Evolutionary conservation across 1,140 invertebrate species (phyloP).

Genomic region (Arion vulgaris): DNA sequence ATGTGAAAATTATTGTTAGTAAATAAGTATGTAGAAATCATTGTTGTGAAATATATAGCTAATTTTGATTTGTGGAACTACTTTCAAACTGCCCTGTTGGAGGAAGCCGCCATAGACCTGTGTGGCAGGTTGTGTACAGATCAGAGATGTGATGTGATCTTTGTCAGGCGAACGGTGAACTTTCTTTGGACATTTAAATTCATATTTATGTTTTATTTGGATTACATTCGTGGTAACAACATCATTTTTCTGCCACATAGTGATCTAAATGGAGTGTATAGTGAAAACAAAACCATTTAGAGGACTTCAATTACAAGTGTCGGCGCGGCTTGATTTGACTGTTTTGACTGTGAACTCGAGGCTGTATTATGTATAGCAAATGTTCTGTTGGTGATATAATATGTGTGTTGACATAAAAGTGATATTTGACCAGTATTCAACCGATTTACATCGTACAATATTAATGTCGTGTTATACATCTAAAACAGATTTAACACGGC

Average conservation of each 20-base stretch:
- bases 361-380: not conserved
- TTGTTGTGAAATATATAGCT: not conserved
- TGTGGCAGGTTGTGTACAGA: slow-evolving; percentile 16
- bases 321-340: slow-evolving; percentile 9
- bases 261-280: not conserved
- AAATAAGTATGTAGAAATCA: not conserved
- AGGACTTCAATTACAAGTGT: not conserved
- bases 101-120: slow-evolving; percentile 42
- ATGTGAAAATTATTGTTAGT: not conserved
- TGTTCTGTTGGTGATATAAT: not conserved
- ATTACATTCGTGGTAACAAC: not conserved
- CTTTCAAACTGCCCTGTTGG: slow-evolving; percentile 49
- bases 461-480: slow-evolving; percentile 26
- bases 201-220: not conserved
- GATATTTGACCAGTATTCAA: not conserved
- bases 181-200: not conserved
- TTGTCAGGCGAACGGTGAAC: not conserved
- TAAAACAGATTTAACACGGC: slow-evolving; percentile 13
- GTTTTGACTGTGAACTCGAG: slow-evolving; percentile 11
- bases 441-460: not conserved
- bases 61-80: slow-evolving; percentile 31
- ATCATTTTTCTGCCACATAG: not conserved
- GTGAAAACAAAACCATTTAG: not conserved
- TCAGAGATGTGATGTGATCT: slow-evolving; percentile 20
- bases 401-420: not conserved